phyloP scores from a whole-genome alignment of 2,888 invertebrate genomes.

The Brenthis ino region DNA sequence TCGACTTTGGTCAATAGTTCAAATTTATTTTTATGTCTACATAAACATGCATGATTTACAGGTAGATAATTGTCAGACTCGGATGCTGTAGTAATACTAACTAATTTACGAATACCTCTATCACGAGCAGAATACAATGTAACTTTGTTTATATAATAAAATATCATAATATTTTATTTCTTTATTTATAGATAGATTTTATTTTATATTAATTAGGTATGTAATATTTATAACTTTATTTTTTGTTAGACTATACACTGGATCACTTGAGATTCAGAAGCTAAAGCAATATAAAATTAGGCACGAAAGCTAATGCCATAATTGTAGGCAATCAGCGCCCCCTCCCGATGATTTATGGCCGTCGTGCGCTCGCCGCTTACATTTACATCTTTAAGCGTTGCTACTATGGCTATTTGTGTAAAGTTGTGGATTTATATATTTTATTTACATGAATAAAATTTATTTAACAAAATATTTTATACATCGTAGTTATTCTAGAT shows the following conservation, averaged over 20 bases:
- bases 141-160: too few relatives aligned
- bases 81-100: too few relatives aligned
- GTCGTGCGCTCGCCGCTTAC: slow-evolving; percentile 44
- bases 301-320: slow-evolving; percentile 78
- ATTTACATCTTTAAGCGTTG: slow-evolving; percentile 69
- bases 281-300: slow-evolving; percentile 67
- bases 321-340: slow-evolving; percentile 77
- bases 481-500: background rate
- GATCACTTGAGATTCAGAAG: slow-evolving; percentile 45
- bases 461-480: too few relatives aligned
- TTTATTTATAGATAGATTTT: too few relatives aligned
- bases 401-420: slow-evolving; percentile 40
- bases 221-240: background rate
- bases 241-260: slow-evolving; percentile 48
- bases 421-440: slow-evolving; percentile 41
- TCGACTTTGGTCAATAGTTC: too few relatives aligned
- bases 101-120: too few relatives aligned
- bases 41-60: too few relatives aligned
- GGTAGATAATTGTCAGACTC: too few relatives aligned
- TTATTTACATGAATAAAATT: slow-evolving; percentile 25
- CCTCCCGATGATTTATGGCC: slow-evolving; percentile 71
- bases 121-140: too few relatives aligned
- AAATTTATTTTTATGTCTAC: too few relatives aligned
- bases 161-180: too few relatives aligned
- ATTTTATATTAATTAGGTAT: too few relatives aligned